Base-by-base conservation (phyloP, 2,797 vertebrate genomes). In the Alcedo quadribrachys region DNA sequence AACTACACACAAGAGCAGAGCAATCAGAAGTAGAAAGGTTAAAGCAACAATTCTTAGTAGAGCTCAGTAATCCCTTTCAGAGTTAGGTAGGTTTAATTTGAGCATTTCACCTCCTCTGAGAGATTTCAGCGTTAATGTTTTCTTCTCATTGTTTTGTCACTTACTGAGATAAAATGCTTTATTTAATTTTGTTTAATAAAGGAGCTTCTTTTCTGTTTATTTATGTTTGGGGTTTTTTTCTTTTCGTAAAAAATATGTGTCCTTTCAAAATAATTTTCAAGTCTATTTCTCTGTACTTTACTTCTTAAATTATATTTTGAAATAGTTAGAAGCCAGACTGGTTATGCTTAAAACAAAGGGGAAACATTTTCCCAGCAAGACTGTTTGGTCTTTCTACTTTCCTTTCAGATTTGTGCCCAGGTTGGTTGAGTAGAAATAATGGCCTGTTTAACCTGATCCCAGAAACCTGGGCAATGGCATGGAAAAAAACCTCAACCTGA, bases 1-100 rank as follows among this genome's bases (percentile, higher is more conserved):
- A 78, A 53, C 70, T 66, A 42, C 8, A 2, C n/a, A 57, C 11
- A 30, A 73, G n/a, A 84, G 15, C 32, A 81, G 37, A 92, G 10
- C 9, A 89, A 66, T 89, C n/a, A 85, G 67, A 61, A 83, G 69
- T 16, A 70, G 32, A 93, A 96, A 85, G 48, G 42, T 79, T 92
- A 81, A 89, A 91, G 55, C 30, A 91, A 63, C 30, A 76, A 15
- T 84, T 83, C 53, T 84, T 85, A 70, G 30, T 55, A 53, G 19
- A 73, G 4, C 2, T 81, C 24, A 61, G 53, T 63, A 76, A 70
- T 68, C 68, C 35, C 28, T 61, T 50, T 30, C 67, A 81, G 60
- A 70, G 4, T 53, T 53, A 55, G 14, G 18, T 33, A 73, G 25
- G 16, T 73, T 89, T 87, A 84, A 70, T 79, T 76, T 3, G 3